Percentiles rank a stretch among this genome's conserved stretches.
Evolutionary conservation across 1,140 invertebrate genomes (phyloP).

Genomic region (Armadillidium nasatum): DNA sequence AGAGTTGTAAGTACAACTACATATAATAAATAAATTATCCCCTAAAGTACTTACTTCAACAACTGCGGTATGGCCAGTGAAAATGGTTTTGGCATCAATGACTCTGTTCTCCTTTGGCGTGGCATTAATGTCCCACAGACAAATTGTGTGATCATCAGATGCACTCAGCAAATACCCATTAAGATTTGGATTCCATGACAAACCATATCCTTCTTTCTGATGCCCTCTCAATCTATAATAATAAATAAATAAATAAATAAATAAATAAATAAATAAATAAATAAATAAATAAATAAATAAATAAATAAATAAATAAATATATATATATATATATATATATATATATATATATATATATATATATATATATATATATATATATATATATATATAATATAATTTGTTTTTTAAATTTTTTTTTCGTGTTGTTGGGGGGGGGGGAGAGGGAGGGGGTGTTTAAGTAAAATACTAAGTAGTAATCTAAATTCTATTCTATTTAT

Average conservation of each 20-base stretch:
- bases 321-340: no score
- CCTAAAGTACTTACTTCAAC: constrained; percentile 81
- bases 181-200: constrained; percentile 98
- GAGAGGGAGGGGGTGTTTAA: no score
- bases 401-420: no score
- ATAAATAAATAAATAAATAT: background rate
- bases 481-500: no score
- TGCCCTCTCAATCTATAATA: constrained; percentile 73
- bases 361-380: no score
- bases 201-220: constrained; percentile 98
- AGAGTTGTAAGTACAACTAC: no score
- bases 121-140: constrained; percentile 98
- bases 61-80: constrained; percentile 97
- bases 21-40: no score
- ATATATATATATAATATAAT: no score
- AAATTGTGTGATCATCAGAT: constrained; percentile 98
- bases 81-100: constrained; percentile 97
- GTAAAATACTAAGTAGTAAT: no score
- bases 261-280: constrained; percentile 12
- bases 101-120: constrained; percentile 89
- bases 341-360: no score
- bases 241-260: no score
- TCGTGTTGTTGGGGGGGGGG: no score
- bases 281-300: background rate
- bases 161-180: constrained; percentile 96